Base-by-base conservation (phyloP, 2,797 vertebrate species). In the Sebastes steindachneri region DNA sequence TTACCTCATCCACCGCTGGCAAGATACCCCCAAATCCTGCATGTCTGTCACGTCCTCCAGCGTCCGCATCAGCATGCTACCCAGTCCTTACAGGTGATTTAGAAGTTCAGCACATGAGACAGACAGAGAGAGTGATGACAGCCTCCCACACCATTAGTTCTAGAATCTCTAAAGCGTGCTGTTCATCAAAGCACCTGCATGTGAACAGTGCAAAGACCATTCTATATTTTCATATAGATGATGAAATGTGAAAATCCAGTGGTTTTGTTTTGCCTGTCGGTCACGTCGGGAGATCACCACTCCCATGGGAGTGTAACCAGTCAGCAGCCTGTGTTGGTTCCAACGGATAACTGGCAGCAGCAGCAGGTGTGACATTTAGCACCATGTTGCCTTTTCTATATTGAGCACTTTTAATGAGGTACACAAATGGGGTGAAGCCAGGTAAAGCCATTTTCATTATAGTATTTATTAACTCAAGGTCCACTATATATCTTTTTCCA, bases 1-100 rank as follows among this genome's bases (percentile, higher is more conserved):
- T 92, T 79, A 92, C 80, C 89, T 94, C 90, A 93, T 86, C 71
- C 68, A 59, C 59, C 9, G 1, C 26, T 5, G 70, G 74, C 58
- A 45, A 67, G 72, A 83, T 28, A 28, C 58, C 59, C 60, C 26
- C 1, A 19, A 57, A 87, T 83, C 68, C 28, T 67, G 73, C 75
- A 92, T 88, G 89, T 75, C 45, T 75, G 35, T 89, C 91, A 93
- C 89, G 84, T 90, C 53, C 60, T 31, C 11, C 53, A 67, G 15
- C 17, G 10, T 21, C 57, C 51, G 67, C 45, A 28, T 7, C 73
- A 58, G 25, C 45, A 51, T 35, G 23, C 54, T 26, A 9, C 7
- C 51, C 3, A 10, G 21, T 37, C 5, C 7, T 11, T 21, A 17
- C 37, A 62, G 25, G 29, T 62, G 54, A 55, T 63, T 11, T n/a